Base-by-base conservation (phyloP, 2,888 invertebrate genomes). In the Drosophila flavopinicola region DNA sequence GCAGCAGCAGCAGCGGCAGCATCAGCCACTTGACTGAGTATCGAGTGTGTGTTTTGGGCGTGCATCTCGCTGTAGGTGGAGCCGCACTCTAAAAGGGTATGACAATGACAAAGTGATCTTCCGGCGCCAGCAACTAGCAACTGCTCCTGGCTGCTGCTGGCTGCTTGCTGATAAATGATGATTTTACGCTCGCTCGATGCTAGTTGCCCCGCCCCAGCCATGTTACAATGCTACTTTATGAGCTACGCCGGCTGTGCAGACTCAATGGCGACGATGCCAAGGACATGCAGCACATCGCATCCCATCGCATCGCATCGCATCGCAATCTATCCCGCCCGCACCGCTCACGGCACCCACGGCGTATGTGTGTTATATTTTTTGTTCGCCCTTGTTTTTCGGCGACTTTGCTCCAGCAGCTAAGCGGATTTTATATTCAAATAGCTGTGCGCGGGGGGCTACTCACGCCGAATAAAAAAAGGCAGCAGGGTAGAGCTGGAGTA, bases 101-200 rank as follows among this genome's bases (percentile, higher is more conserved):
- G 88, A 87, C 88, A 88, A 83, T 88, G 87, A 87, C 87, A 87
- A 88, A 87, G 80, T 88, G 83, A 88, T 88, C 80, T 85, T 86
- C 75, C 75, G 88, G 87, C 88, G 85, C 85, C 87, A 79, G 59
- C 42, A 23, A 32, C 39, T 20, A 35, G 44, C 59, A 37, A 11
- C 44, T 47, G 25, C 48, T 35, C n/a, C n/a, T n/a, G n/a, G n/a
- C 59, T 41, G 11, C 44, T 47, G 25, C 48, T 35, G 37, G 38
- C 52, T 51, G 51, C 53, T 48, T 66, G 66, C 71, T 79, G 75
- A 86, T 74, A 78, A 86, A 85, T 80, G 70, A 76, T 74, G 72
- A 83, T 73, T 85, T 77, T 78, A 68, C 75, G 63, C 82, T 75
- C 66, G 47, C 61, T 69, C 58, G 64, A 54, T 56, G 53, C 65